phyloP scores from a whole-genome alignment of 2,888 invertebrate species.

The Malachius bipustulatus region DNA sequence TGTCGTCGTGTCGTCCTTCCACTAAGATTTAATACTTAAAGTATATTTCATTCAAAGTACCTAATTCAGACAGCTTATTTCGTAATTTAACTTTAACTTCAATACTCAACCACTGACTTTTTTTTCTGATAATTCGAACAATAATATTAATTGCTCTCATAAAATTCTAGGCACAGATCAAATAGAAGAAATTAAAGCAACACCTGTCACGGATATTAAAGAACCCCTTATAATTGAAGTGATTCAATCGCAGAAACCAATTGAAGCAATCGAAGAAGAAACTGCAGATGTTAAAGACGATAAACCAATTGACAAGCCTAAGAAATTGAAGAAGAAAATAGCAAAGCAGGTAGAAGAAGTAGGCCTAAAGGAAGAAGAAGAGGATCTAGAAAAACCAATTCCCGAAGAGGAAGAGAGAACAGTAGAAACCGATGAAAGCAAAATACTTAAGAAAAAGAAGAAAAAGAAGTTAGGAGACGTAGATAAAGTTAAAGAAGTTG shows the following conservation, averaged over 20 bases:
- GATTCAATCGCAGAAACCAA: conserved; percentile 26
- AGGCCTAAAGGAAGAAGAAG: conserved; percentile 14
- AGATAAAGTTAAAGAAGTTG: conserved; percentile 30
- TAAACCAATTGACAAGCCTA: conserved; percentile 9
- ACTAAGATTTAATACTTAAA: no score
- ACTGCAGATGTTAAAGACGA: conserved; percentile 20
- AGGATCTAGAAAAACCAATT: not conserved
- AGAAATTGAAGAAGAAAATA: conserved; percentile 4
- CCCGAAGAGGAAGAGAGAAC: not conserved
- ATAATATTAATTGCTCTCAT: no score
- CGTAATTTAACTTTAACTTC: no score
- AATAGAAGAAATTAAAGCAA: conserved; percentile 20
- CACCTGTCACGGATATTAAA: conserved; percentile 22
- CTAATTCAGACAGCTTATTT: no score
- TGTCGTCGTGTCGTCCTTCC: no score
- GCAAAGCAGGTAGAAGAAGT: conserved; percentile 9
- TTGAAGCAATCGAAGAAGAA: conserved; percentile 10
- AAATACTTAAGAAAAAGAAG: conserved; percentile 26
- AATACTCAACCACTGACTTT: no score
- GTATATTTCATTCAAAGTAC: no score
- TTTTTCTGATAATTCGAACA: no score
- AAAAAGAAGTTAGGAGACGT: conserved; percentile 25
- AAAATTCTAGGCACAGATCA: no score
- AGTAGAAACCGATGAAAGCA: conserved; percentile 17
- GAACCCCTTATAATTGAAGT: conserved; percentile 26